Base-by-base conservation (phyloP, 2,888 invertebrate species). In the Notodromas monacha region DNA sequence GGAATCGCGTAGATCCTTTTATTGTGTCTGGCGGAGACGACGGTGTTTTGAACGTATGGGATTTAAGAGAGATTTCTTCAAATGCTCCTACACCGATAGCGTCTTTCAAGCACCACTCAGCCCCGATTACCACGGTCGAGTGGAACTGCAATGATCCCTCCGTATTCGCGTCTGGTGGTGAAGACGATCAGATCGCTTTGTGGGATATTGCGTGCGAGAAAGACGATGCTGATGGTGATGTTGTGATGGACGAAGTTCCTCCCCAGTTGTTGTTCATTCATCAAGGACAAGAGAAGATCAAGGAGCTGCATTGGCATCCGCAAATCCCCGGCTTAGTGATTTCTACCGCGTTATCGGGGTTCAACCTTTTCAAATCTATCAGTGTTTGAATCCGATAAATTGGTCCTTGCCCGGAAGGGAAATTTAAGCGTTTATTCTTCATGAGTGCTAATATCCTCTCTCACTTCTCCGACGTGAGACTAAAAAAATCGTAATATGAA, bases 271-370 rank as follows among this genome's bases (percentile, higher is more conserved):
- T 99, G 36, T 96, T 96, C 48, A 79, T 92, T 39, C 96, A 96
- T 47, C 79, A 86, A 56, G 96, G 96, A 26, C 92, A 92, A 50
- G 69, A 64, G 34, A 86, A 96, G 47, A 70, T 99, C 33, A 99
- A 99, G 48, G 96, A 99, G 55, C 52, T 92, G 15, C 92, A 92
- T 47, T 96, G 96, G 92, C 92, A 96, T 52, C 65, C 68, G 14
- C 89, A 96, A 54, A 59, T 89, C 37, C 72, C 86, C 2, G 89
- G 92, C 6, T 65, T 76, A 2, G 59, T 96, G 30, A 57, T 96
- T 29, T 79, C 81, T 35, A 99, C 96, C 15, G 81, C 96, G 8
- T 65, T 69, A 39, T 72, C 69, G 44, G 92, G 89, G 33, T 86
- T 96, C 45, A 86, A 99, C 55, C 62, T 96, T 47, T 96, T 96